Conservation (phyloP, 2,797 vertebrate genomes). For the Paguma larvata region DNA sequence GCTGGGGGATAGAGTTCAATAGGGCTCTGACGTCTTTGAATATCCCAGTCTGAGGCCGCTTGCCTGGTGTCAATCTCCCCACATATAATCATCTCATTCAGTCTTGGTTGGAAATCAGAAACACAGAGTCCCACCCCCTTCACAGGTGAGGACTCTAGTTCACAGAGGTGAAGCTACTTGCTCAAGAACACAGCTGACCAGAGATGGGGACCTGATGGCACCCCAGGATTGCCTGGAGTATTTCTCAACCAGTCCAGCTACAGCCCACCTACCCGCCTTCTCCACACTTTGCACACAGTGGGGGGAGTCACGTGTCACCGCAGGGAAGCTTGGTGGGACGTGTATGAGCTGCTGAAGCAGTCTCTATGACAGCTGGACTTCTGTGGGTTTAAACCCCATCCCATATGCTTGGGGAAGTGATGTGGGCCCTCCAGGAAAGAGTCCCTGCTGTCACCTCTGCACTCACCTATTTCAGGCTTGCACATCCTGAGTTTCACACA, state of each 20-base stretch:
- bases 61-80: not conserved
- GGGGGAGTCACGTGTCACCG: no score
- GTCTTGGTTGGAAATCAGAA: not conserved
- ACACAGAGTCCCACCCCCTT: not conserved
- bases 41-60: not conserved
- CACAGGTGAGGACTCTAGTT: not conserved
- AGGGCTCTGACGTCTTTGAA: not conserved
- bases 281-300: no score
- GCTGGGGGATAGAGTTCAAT: not conserved
- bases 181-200: not conserved
- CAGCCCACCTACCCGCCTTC: no score
- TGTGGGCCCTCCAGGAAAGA: not conserved
- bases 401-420: not conserved
- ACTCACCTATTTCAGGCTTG: not conserved
- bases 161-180: not conserved
- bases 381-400: not conserved
- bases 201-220: not conserved
- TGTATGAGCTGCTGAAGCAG: not conserved
- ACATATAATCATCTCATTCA: not conserved
- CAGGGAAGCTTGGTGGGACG: not conserved
- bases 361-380: not conserved
- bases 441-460: not conserved
- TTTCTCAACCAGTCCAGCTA: no score
- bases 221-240: not conserved
- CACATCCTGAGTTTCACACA: conserved; percentile 48